Percentiles rank a stretch among this genome's conserved stretches.
These are phyloP conservation scores for Drosophila kikkawai DNA, from an alignment of 1,140 invertebrate species.

Conservation along the genomic window DNA sequence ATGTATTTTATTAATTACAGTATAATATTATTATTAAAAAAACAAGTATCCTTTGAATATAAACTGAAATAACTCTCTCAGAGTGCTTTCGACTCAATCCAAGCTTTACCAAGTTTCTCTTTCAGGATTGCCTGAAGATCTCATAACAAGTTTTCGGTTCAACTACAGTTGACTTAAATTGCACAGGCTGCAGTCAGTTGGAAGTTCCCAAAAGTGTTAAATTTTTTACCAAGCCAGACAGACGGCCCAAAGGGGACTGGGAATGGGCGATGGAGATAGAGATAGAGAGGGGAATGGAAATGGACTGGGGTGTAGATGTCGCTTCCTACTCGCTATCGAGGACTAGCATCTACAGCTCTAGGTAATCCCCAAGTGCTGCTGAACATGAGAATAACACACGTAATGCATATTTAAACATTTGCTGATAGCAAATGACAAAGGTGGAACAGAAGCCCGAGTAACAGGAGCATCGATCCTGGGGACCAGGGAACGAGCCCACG, in stretches of 20 bases:
- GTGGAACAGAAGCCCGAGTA: slow-evolving; percentile 31
- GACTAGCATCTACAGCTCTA: slow-evolving; percentile 42
- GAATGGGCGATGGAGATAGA: neutral
- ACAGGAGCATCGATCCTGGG: slow-evolving; percentile 10
- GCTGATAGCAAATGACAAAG: slow-evolving; percentile 83
- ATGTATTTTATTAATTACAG: neutral
- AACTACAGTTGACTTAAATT: slow-evolving; percentile 26
- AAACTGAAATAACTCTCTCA: neutral
- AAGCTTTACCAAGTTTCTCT: neutral
- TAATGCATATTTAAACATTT: slow-evolving; percentile 84
- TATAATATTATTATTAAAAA: neutral
- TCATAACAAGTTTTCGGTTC: slow-evolving; percentile 15
- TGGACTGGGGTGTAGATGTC: slow-evolving; percentile 10
- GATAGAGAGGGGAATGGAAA: neutral
- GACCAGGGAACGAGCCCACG: slow-evolving; percentile 20
- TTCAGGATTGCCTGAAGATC: slow-evolving; percentile 24
- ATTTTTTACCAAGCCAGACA: slow-evolving; percentile 59
- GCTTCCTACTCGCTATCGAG: slow-evolving; percentile 33
- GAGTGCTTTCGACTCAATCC: neutral
- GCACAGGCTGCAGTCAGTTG: slow-evolving; percentile 35
- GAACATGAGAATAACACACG: slow-evolving; percentile 82
- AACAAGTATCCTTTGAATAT: neutral
- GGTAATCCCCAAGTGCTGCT: slow-evolving; percentile 81
- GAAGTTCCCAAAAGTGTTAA: slow-evolving; percentile 58
- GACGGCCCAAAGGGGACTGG: neutral